Conservation (phyloP, 2,113 vertebrate genomes). For the Oncorhynchus nerka region DNA sequence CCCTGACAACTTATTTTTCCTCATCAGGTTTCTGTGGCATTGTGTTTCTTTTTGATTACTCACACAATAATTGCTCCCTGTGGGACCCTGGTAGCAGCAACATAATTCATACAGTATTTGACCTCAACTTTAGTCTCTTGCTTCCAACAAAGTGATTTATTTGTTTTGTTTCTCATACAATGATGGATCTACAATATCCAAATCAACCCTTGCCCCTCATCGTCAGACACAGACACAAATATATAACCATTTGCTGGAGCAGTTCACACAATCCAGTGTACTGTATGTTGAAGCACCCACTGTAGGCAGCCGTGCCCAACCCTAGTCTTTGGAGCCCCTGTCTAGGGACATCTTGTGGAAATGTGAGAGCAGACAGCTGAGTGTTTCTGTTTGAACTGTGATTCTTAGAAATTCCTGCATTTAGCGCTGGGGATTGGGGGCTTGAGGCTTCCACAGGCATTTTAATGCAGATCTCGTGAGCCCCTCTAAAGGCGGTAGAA, state of each 20-base stretch:
- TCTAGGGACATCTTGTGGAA: constrained; percentile 48
- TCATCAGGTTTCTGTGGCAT: constrained; percentile 1
- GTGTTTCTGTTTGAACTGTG: constrained; percentile 70
- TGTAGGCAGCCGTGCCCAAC: constrained; percentile 37
- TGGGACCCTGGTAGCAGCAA: background rate
- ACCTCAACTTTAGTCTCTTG: background rate
- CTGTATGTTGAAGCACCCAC: constrained; percentile 41
- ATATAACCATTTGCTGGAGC: constrained; percentile 26
- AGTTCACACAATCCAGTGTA: constrained; percentile 40
- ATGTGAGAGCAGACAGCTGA: constrained; percentile 58
- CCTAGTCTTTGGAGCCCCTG: constrained; percentile 41
- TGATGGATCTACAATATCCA: constrained; percentile 4
- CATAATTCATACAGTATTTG: constrained; percentile 6
- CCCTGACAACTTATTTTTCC: constrained; percentile 21
- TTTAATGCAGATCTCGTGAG: constrained; percentile 70
- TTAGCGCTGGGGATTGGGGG: constrained; percentile 70
- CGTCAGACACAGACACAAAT: constrained; percentile 24
- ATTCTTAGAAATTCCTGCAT: constrained; percentile 75
- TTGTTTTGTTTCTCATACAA: background rate
- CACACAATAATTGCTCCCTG: background rate
- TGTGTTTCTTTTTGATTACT: constrained; percentile 34
- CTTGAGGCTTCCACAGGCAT: constrained; percentile 64
- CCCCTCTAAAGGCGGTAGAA: constrained; percentile 20
- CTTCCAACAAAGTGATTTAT: background rate
- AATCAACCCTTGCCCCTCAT: constrained; percentile 9